These are phyloP conservation scores for Noctilio leporinus DNA, from an alignment of 2,113 vertebrate genomes.

Conservation along the genomic window DNA sequence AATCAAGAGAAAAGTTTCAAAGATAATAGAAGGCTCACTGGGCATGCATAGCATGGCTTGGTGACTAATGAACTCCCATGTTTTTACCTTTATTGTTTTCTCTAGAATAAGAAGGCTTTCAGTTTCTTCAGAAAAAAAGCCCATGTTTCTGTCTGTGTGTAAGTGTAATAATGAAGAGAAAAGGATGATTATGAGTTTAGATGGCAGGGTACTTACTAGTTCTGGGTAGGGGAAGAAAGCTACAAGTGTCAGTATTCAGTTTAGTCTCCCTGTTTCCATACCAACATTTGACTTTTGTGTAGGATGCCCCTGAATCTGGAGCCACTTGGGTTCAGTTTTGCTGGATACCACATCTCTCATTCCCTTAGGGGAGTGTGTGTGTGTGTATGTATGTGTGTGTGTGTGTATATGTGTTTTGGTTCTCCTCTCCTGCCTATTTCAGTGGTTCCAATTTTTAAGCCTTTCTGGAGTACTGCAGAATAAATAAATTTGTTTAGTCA, in stretches of 20 bases:
- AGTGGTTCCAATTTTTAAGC: not conserved
- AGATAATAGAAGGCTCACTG: not conserved
- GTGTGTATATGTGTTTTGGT: not conserved
- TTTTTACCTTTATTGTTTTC: not conserved
- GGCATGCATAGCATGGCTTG: not conserved
- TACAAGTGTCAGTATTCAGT: not conserved
- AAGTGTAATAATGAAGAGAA: not conserved
- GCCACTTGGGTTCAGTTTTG: not conserved
- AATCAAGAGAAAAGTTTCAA: not conserved
- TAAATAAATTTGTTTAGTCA: not conserved
- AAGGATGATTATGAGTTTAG: not conserved
- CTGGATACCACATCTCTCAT: not conserved
- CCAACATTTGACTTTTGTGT: not conserved
- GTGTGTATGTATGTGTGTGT: not conserved
- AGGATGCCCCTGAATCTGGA: not conserved
- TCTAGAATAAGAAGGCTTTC: conserved; percentile 6
- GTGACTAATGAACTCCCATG: not conserved
- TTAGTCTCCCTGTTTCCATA: not conserved
- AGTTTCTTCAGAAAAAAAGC: not conserved
- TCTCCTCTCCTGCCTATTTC: not conserved
- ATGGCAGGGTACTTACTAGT: not conserved
- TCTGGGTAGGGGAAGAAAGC: not conserved
- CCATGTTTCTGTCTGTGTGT: not conserved
- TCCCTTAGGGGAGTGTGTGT: not conserved
- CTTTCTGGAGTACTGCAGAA: not conserved